Percentiles rank a stretch among this genome's conserved stretches.
These are phyloP conservation scores for Nezara viridula DNA, from an alignment of 2,888 invertebrate genomes.

Conservation along the genomic window DNA sequence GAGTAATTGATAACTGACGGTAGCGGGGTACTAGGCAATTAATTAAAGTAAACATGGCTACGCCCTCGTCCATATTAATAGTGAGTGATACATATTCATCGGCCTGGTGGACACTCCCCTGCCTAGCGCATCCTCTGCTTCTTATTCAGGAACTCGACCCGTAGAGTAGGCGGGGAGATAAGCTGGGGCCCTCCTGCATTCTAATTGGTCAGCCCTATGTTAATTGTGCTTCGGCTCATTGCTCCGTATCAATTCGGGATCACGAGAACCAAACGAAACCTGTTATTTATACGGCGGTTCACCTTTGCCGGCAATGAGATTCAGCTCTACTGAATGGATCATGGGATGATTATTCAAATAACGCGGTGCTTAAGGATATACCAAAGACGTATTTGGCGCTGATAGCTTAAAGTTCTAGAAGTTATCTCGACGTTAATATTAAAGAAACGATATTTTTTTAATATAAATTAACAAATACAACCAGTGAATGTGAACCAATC, in stretches of 20 bases:
- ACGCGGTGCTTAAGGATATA: background rate
- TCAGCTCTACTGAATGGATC: background rate
- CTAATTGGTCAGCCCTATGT: slow-evolving; percentile 40
- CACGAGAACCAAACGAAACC: slow-evolving; percentile 21
- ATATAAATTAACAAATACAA: too few species aligned
- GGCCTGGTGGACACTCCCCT: background rate
- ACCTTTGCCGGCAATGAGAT: slow-evolving; percentile 33
- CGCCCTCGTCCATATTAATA: slow-evolving; percentile 40
- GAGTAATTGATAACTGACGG: slow-evolving; percentile 30
- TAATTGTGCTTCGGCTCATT: slow-evolving; percentile 38
- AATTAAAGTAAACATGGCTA: slow-evolving; percentile 35
- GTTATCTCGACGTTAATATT: background rate
- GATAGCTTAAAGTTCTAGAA: background rate
- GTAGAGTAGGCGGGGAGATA: slow-evolving; percentile 42
- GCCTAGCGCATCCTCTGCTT: slow-evolving; percentile 19
- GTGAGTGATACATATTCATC: slow-evolving; percentile 7
- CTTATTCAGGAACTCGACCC: slow-evolving; percentile 15
- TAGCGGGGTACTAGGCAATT: slow-evolving; percentile 26
- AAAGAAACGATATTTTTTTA: background rate
- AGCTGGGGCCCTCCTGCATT: slow-evolving; percentile 19
- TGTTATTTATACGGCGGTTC: slow-evolving; percentile 40
- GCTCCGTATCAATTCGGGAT: slow-evolving; percentile 29
- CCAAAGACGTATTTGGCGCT: background rate
- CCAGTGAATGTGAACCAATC: too few species aligned
- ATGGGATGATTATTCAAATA: slow-evolving; percentile 23